Conservation (phyloP, 2,113 vertebrate species). For the human (Homo sapiens) region GRCh38 chr2:84680501-84681000, state of each 20-base stretch:
- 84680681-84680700: background rate
- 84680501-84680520: background rate
- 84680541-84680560: background rate
- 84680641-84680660: background rate
- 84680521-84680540: background rate
- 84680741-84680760: background rate
- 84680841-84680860: background rate
- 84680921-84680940: background rate
- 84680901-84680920: background rate
- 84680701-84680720: background rate
- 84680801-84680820: background rate
- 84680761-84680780: background rate
- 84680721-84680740: background rate
- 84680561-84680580: background rate
- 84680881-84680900: rapidly evolving
- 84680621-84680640: background rate
- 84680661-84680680: background rate
- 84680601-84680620: background rate
- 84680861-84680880: background rate
- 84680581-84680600: background rate
- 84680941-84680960: background rate
- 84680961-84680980: background rate
- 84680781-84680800: background rate
- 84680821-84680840: background rate
- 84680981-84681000: background rate